Percentiles rank a stretch among this genome's conserved stretches.
Conservation (phyloP, 2,113 vertebrate species). For the Microcebus ravelobensis region DNA sequence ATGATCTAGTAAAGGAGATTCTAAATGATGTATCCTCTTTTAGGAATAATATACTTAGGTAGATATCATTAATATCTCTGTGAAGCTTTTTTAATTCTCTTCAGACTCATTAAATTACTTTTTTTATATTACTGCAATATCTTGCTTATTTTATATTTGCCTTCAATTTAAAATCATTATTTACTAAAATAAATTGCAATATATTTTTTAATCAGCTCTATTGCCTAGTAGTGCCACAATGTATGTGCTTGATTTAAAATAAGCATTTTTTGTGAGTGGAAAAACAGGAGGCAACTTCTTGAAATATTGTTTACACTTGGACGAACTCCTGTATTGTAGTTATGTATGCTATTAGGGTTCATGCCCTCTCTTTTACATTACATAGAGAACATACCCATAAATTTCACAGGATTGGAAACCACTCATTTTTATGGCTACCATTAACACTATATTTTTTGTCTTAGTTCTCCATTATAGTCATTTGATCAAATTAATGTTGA, state of each 20-base stretch:
- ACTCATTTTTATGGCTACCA: conserved; percentile 54
- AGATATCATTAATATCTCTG: background rate
- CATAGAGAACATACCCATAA: background rate
- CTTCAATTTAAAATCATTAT: background rate
- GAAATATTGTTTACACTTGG: background rate
- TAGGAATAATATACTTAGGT: background rate
- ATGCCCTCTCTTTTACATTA: conserved; percentile 1
- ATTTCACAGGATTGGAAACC: background rate
- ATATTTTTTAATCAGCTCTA: background rate
- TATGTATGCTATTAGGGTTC: background rate
- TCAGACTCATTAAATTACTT: background rate
- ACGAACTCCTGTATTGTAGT: background rate
- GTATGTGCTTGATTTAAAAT: background rate
- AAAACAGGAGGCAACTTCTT: background rate
- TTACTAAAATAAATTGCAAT: background rate
- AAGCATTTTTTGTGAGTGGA: background rate
- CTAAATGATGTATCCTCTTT: background rate
- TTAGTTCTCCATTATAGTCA: conserved; percentile 52
- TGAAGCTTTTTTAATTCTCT: background rate
- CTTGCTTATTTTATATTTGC: background rate
- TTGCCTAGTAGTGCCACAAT: background rate
- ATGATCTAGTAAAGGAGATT: background rate
- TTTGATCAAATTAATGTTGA: conserved; percentile 61
- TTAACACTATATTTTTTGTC: conserved; percentile 24
- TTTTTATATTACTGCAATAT: background rate